Evolutionary conservation across 1,140 invertebrate genomes (phyloP), one percentile per base, ranked within the genome.

Genomic region (Thaumetopoea pityocampa): DNA sequence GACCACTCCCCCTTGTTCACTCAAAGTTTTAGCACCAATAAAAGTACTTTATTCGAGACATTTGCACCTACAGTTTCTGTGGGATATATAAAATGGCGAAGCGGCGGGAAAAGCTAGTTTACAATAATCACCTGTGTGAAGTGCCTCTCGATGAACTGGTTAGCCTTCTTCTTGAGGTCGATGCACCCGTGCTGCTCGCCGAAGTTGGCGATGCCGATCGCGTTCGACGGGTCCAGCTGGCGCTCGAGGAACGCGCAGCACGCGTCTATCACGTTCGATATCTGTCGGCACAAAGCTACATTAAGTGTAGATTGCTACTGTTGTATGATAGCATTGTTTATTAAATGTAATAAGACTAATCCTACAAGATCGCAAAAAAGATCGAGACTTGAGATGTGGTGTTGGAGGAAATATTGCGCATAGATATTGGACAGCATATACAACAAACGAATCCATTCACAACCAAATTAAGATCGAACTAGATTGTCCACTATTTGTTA

Each of bases 171-270:
- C 67, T 93, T 92, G 19, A 98, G 86, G 20, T 93, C 91, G 10
- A 89, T 87, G 72, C 95, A 97, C 12, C 94, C 93, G 68, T 97
- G 94, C 67, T 96, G 94, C 68, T 96, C 94, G 0, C 95, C 94
- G 85, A 96, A 97, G 82, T 92, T 93, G 6, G 94, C 92, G 61
- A 97, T 97, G 26, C 96, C 95, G 38, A 97, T 96, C 10, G 94
- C 95, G 83, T 97, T 97, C 40, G 92, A 94, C n/a, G 95, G 94
- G 73, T 97, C 94, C 38, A 97, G 80, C 76, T 97, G 95, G 14
- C 92, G 89, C 85, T 96, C 95, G 20, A 97, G 85, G 82, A 96
- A 97, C 20, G 92, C 90, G 82, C 94, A 95, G 85, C 95, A 97
- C 0, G 94, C 94, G 56, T 96, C 92, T 51, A 96, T 95, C 12